Evolutionary conservation across 2,888 invertebrate species (phyloP), one percentile per base, ranked within the genome.

Genomic region (Pristionchus japonicus): DNA sequence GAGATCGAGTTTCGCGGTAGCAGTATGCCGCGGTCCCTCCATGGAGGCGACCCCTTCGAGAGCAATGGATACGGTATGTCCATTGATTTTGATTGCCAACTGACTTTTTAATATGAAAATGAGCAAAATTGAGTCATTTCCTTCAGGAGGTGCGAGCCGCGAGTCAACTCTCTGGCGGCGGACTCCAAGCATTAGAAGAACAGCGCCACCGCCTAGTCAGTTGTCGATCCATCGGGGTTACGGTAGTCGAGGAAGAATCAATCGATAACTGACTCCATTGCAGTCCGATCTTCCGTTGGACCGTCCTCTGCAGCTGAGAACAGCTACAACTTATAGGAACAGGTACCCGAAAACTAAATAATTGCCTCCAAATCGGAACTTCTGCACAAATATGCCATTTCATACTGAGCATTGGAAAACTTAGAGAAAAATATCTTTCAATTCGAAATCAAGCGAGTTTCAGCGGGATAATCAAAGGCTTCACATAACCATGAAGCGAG

Each of bases 1-100:
- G 95, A 95, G 92, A 95, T 95, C 90, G 95, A 95, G 92, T 95
- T 95, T 93, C 94, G 95, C 86, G 95, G 95, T 82, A 93, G 94
- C 87, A 93, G 94, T 70, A 92, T 92, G 88, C 90, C 92, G 77
- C 34, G 87, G 40, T 77, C 80, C 49, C 17, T 80, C 57, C 87
- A 87, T 37, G 87, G 87, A 15, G 87, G 87, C 6, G 87, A 87
- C 27, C 37, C 87, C 47, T 52, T 80, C 87, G 77, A 80, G 34
- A 49, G 64, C 37, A 31, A 49, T 20, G 85, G 85, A 85, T 85
- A 85, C 85, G 85, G 85, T 85, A 85, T n/a, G n/a, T n/a, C n/a
- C n/a, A n/a, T n/a, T n/a, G n/a, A n/a, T n/a, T n/a, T n/a, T n/a
- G n/a, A n/a, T n/a, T n/a, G n/a, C n/a, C n/a, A n/a, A n/a, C n/a